phyloP scores from a whole-genome alignment of 1,140 invertebrate genomes.

The Telenomus remus region DNA sequence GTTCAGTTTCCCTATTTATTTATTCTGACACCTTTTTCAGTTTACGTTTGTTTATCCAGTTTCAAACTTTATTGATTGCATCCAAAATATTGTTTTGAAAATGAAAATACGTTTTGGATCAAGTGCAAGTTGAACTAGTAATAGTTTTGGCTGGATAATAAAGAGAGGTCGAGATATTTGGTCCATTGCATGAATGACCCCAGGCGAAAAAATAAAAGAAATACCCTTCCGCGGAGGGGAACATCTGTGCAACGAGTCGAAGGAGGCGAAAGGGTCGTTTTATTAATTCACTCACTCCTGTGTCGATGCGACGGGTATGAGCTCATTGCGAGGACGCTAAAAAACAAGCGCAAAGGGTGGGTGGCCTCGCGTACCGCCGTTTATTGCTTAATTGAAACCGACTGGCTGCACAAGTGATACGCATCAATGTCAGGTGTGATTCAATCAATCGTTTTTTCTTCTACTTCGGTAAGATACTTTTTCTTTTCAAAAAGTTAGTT shows the following conservation, averaged over 20 bases:
- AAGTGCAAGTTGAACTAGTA: too few relatives aligned
- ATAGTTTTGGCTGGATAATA: too few relatives aligned
- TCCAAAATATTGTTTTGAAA: too few relatives aligned
- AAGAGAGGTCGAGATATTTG: too few relatives aligned
- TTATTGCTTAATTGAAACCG: constrained; percentile 61
- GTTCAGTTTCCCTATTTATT: neutral
- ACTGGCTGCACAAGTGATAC: constrained; percentile 38
- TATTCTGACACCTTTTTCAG: neutral
- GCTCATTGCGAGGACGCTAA: constrained; percentile 26
- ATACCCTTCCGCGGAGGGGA: constrained; percentile 58
- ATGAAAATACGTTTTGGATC: too few relatives aligned
- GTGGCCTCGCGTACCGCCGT: constrained; percentile 52
- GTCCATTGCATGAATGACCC: constrained; percentile 55
- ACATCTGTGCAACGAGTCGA: constrained; percentile 62
- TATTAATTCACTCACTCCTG: constrained; percentile 62
- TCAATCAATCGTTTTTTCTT: neutral
- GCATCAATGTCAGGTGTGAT: constrained; percentile 42
- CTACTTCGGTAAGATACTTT: too few relatives aligned
- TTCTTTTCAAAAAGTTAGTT: too few relatives aligned
- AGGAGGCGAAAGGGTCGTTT: constrained; percentile 60
- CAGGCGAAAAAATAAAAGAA: constrained; percentile 64
- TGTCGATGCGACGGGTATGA: constrained; percentile 42
- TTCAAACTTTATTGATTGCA: too few relatives aligned
- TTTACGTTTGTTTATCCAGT: too few relatives aligned
- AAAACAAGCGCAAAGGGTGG: constrained; percentile 51